A percentile compares a stretch with the other conserved stretches of the same genome.
Evolutionary conservation across 2,888 invertebrate genomes (phyloP).

Genomic region (Hololepta plana): DNA sequence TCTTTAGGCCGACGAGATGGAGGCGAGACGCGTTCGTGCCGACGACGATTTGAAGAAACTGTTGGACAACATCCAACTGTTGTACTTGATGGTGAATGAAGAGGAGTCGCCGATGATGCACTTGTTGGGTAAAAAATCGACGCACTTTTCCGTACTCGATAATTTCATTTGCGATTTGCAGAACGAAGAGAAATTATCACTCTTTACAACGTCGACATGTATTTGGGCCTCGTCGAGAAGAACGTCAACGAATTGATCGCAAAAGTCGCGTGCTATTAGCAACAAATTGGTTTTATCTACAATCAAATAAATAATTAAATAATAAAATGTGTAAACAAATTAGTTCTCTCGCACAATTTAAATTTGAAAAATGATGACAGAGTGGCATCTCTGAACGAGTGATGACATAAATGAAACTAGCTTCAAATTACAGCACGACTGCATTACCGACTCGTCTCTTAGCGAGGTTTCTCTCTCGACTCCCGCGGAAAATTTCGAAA

Average conservation of each 20-base stretch:
- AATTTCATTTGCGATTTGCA: constrained; percentile 7
- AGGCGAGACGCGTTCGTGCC: constrained; percentile 14
- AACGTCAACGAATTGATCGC: constrained; percentile 47
- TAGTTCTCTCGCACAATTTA: too few species aligned
- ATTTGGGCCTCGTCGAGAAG: constrained; percentile 66
- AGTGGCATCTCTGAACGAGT: too few species aligned
- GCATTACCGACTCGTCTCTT: too few species aligned
- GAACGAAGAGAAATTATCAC: not conserved
- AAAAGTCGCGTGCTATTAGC: too few species aligned
- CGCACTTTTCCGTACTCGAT: constrained; percentile 5
- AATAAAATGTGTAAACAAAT: too few species aligned
- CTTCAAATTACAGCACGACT: too few species aligned
- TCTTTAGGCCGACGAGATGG: constrained; percentile 17
- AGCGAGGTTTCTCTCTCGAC: too few species aligned
- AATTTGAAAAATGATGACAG: too few species aligned
- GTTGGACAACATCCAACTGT: constrained; percentile 30
- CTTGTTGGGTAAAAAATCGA: constrained; percentile 34
- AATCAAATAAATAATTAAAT: too few species aligned
- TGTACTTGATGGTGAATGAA: constrained; percentile 46
- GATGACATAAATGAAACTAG: too few species aligned
- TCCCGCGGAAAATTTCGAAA: too few species aligned
- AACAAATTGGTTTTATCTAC: too few species aligned
- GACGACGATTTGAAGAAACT: constrained; percentile 21
- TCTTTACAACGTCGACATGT: constrained; percentile 60
- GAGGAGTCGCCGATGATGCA: constrained; percentile 51